These are phyloP conservation scores for Periophthalmus modestus DNA, from an alignment of 2,113 vertebrate species.

Conservation along the genomic window DNA sequence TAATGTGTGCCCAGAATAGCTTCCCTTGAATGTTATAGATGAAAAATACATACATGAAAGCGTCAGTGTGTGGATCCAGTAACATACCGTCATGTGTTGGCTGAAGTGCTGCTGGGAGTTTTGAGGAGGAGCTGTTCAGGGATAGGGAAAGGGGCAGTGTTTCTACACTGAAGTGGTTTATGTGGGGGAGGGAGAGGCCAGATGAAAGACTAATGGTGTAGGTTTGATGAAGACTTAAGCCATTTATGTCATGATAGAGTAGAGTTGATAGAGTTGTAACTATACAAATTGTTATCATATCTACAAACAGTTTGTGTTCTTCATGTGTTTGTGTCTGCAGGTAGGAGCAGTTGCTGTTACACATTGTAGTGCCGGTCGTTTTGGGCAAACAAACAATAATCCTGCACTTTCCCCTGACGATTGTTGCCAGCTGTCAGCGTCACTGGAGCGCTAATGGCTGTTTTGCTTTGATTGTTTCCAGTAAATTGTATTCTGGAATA, in stretches of 20 bases:
- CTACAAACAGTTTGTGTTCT: no score
- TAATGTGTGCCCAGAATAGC: background rate
- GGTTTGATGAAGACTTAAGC: constrained; percentile 2
- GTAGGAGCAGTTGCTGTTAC: no score
- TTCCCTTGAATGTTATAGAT: constrained; percentile 1
- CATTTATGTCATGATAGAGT: background rate
- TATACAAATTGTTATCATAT: background rate
- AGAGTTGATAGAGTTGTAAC: background rate
- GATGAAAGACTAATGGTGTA: constrained; percentile 18
- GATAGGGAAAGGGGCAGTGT: constrained; percentile 23
- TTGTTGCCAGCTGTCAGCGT: no score
- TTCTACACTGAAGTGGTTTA: constrained; percentile 20
- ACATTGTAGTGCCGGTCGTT: no score
- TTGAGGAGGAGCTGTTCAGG: background rate
- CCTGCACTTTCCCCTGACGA: no score
- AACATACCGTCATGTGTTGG: background rate
- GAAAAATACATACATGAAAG: background rate
- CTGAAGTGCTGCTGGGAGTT: constrained; percentile 14
- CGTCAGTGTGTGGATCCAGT: background rate
- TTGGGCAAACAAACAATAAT: no score
- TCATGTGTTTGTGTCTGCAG: no score
- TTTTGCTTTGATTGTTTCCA: no score
- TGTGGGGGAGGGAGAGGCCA: constrained; percentile 42
- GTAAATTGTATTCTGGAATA: no score
- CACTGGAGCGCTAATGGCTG: no score